A percentile compares a stretch with the other conserved stretches of the same genome.
Conservation (phyloP, 2,797 vertebrate genomes). For the Numenius phaeopus region DNA sequence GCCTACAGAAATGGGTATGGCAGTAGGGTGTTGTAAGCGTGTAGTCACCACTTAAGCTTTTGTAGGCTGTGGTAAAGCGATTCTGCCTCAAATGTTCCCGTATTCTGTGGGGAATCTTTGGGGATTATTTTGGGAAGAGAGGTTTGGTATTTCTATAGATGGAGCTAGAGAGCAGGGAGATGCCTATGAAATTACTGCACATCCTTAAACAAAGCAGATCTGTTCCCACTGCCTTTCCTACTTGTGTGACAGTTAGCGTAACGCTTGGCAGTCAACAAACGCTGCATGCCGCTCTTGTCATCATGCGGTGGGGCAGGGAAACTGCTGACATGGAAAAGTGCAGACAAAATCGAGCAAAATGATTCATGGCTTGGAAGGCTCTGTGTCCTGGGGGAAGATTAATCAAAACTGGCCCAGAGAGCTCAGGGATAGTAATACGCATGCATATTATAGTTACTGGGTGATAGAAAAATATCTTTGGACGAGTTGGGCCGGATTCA, state of each 20-base stretch:
- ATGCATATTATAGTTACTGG: conserved; percentile 33
- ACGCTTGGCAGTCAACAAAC: conserved; percentile 51
- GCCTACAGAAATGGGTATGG: not conserved
- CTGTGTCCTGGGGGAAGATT: conserved; percentile 55
- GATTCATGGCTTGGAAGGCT: conserved; percentile 64
- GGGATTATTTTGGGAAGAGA: not conserved
- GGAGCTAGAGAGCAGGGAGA: conserved; percentile 11
- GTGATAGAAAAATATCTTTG: conserved; percentile 57
- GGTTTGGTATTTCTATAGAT: not conserved
- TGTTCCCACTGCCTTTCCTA: conserved; percentile 15
- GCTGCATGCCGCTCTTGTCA: conserved; percentile 52
- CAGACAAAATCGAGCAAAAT: conserved; percentile 57
- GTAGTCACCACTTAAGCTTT: not conserved
- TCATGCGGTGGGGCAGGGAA: conserved; percentile 49
- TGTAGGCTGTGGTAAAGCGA: not conserved
- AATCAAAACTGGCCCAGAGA: conserved; percentile 47
- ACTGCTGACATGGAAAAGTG: conserved; percentile 69
- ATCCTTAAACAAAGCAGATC: conserved; percentile 22
- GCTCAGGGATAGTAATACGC: conserved; percentile 17
- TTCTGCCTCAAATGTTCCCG: not conserved
- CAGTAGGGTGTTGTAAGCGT: not conserved
- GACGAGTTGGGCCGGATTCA: not conserved
- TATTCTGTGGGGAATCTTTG: not conserved
- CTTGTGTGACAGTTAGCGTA: conserved; percentile 31
- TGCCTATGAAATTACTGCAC: not conserved